Conservation (phyloP, 2,888 invertebrate genomes). For the Holacanthella duospinosa region DNA sequence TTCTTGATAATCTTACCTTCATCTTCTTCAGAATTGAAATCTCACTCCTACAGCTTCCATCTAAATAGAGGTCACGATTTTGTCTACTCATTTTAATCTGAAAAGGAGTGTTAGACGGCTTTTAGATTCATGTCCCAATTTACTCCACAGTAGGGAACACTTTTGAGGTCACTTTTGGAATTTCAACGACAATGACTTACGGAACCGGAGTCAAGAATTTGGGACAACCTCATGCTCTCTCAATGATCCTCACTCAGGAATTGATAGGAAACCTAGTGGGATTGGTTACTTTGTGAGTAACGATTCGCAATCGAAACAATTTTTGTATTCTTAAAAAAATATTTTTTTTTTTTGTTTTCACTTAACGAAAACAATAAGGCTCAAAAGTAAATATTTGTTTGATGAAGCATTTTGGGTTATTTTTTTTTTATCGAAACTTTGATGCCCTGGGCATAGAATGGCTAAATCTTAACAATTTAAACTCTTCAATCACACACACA, state of each 20-base stretch:
- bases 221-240: background rate
- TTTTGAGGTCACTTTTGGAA: background rate
- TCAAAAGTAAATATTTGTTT: no score
- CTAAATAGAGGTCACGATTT: background rate
- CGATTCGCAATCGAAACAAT: background rate
- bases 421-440: no score
- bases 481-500: background rate
- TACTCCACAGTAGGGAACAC: background rate
- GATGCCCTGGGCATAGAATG: no score
- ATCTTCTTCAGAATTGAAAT: no score
- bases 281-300: background rate
- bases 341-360: no score
- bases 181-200: background rate
- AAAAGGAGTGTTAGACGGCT: slow-evolving; percentile 8
- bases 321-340: no score
- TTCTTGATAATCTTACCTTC: no score
- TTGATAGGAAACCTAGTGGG: slow-evolving; percentile 1
- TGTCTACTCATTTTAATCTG: slow-evolving; percentile 6
- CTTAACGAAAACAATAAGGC: no score
- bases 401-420: no score
- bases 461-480: background rate
- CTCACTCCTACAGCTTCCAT: background rate
- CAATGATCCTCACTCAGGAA: background rate
- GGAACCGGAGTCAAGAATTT: no score
- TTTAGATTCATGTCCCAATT: background rate